These are phyloP conservation scores for Trichosurus vulpecula DNA, from an alignment of 2,797 vertebrate species.

Conservation along the genomic window DNA sequence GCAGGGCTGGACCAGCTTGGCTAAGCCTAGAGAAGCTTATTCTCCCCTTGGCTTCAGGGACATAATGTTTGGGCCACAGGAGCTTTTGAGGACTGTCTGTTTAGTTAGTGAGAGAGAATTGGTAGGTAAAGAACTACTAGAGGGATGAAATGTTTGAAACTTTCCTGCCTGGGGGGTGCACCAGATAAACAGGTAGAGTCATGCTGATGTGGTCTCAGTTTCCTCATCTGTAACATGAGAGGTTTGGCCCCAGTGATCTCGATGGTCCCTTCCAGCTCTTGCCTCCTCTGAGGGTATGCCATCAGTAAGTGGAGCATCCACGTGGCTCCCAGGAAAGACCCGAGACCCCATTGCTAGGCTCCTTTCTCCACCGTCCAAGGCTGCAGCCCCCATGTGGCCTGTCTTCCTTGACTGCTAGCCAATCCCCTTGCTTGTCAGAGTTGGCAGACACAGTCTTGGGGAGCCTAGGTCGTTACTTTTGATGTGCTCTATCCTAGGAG, in stretches of 20 bases:
- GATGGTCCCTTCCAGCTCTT: background rate
- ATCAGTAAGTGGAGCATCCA: background rate
- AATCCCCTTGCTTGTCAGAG: background rate
- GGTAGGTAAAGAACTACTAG: background rate
- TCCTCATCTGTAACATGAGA: background rate
- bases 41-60: background rate
- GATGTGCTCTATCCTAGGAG: background rate
- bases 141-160: too few relatives aligned
- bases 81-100: background rate
- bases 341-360: background rate
- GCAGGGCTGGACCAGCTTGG: too few relatives aligned
- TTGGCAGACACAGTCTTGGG: background rate
- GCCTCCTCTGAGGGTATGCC: background rate
- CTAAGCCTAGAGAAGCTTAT: background rate
- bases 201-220: background rate
- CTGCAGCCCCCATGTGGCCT: rapidly evolving
- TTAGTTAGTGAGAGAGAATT: too few relatives aligned
- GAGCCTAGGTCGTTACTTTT: background rate
- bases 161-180: too few relatives aligned
- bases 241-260: background rate
- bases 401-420: background rate
- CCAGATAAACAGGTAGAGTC: background rate
- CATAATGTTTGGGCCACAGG: background rate
- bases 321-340: background rate
- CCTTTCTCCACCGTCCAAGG: background rate